These are phyloP conservation scores for Lathamus discolor DNA, from an alignment of 2,113 vertebrate genomes.

Conservation along the genomic window DNA sequence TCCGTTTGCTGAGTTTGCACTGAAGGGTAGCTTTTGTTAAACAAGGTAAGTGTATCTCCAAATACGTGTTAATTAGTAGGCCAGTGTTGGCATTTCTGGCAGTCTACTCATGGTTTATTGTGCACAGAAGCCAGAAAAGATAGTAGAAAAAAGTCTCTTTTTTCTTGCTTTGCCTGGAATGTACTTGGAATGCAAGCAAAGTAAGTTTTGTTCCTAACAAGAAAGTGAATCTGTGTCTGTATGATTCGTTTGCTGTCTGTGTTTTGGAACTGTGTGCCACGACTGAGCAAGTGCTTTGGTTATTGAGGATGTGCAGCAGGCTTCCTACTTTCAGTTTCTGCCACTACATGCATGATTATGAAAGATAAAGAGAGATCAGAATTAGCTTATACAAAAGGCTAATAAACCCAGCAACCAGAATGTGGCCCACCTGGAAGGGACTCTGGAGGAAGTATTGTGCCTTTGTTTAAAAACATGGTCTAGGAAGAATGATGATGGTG, in stretches of 20 bases:
- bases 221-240: background rate
- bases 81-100: background rate
- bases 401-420: background rate
- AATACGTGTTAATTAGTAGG: background rate
- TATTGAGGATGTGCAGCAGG: background rate
- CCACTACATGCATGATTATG: background rate
- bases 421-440: background rate
- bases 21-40: background rate
- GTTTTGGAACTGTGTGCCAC: background rate
- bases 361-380: background rate
- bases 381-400: background rate
- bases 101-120: background rate
- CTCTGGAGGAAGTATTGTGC: background rate
- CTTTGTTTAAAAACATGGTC: background rate
- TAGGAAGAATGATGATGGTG: background rate
- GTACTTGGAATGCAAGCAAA: background rate
- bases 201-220: background rate
- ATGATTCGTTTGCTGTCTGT: background rate
- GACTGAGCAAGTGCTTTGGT: background rate
- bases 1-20: background rate
- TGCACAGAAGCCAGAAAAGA: background rate
- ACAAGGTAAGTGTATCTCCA: background rate
- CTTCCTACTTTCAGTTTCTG: background rate
- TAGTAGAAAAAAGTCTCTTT: background rate
- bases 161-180: background rate